Conservation (phyloP, 2,888 invertebrate genomes). For the Apotomis capreana region DNA sequence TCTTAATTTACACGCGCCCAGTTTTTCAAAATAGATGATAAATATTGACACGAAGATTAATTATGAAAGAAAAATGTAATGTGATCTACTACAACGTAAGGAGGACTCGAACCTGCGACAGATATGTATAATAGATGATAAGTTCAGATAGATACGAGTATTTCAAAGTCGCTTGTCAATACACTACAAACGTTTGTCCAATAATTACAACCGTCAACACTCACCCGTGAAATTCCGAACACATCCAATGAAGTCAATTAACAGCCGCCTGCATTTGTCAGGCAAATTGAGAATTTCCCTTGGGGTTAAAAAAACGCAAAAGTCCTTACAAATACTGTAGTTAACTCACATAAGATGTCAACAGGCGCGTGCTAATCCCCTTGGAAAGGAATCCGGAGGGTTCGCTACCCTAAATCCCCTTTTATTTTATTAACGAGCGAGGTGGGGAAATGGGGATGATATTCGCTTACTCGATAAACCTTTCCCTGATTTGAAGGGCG, state of each 20-base stretch:
- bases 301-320: slow-evolving; percentile 43
- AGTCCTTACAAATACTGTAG: slow-evolving; percentile 42
- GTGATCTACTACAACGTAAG: too few species aligned
- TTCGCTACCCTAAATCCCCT: slow-evolving; percentile 35
- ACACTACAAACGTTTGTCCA: neutral
- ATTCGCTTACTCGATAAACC: slow-evolving; percentile 41
- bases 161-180: neutral
- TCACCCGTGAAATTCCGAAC: slow-evolving; percentile 25
- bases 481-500: slow-evolving; percentile 34
- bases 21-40: too few species aligned
- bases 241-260: slow-evolving; percentile 45
- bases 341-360: slow-evolving; percentile 45
- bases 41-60: too few species aligned
- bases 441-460: slow-evolving; percentile 44
- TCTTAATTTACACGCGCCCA: too few species aligned
- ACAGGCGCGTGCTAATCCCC: slow-evolving; percentile 46
- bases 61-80: too few species aligned
- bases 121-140: too few species aligned
- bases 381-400: slow-evolving; percentile 44
- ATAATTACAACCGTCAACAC: neutral
- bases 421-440: slow-evolving; percentile 46
- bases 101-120: too few species aligned
- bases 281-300: slow-evolving; percentile 44
- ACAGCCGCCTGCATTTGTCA: slow-evolving; percentile 47
- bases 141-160: too few species aligned